phyloP scores from a whole-genome alignment of 2,888 invertebrate genomes.

The Polydrusus tereticollis region DNA sequence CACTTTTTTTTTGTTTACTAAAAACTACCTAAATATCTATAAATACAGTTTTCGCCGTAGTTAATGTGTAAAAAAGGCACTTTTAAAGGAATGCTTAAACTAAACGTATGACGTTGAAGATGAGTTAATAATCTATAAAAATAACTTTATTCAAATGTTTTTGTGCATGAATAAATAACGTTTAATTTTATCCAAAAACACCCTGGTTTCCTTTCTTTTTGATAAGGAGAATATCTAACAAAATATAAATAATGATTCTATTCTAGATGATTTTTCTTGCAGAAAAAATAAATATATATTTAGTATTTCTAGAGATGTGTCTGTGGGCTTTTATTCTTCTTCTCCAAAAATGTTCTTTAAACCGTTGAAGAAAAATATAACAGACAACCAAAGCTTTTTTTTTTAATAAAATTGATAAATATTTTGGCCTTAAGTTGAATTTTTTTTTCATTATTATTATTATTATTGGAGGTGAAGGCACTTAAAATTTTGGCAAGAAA shows the following conservation, averaged over 20 bases:
- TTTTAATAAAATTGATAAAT: too few relatives aligned
- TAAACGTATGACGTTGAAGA: constrained; percentile 42
- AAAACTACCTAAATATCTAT: constrained; percentile 38
- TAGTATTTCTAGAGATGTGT: constrained; percentile 1
- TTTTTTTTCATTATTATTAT: too few relatives aligned
- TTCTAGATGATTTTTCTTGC: constrained; percentile 8
- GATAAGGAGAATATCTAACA: constrained; percentile 23
- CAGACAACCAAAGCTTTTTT: neutral
- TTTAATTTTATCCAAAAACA: constrained; percentile 25
- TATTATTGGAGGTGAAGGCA: too few relatives aligned
- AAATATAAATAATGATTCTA: constrained; percentile 25
- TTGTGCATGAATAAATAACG: constrained; percentile 6
- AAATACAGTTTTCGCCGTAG: constrained; percentile 31
- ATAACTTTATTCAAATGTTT: constrained; percentile 17
- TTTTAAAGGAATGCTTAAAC: constrained; percentile 60
- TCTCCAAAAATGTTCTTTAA: neutral
- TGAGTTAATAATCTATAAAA: constrained; percentile 31
- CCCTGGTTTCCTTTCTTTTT: constrained; percentile 20
- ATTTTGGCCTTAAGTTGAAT: too few relatives aligned
- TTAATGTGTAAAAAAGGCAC: constrained; percentile 55
- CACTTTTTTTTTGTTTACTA: constrained; percentile 32
- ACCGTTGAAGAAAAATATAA: too few relatives aligned
- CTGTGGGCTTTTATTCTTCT: neutral
- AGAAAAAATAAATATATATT: constrained; percentile 18
- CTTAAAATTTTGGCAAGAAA: too few relatives aligned